Conservation (phyloP, 1,140 invertebrate genomes). For the Spodoptera frugiperda region DNA sequence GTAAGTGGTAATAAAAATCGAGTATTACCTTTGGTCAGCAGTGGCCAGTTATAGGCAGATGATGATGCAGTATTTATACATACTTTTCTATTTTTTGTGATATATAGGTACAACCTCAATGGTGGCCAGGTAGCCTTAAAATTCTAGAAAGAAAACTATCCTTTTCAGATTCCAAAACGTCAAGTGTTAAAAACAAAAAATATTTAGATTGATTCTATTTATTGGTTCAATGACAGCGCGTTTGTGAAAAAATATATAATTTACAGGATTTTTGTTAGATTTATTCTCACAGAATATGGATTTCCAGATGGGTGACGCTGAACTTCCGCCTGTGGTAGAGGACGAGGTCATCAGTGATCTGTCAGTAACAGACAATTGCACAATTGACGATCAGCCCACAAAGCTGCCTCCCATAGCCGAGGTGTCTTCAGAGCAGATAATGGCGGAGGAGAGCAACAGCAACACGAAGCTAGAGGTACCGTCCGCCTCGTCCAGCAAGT, state of each 20-base stretch:
- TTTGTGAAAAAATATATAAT: background rate
- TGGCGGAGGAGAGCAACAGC: background rate
- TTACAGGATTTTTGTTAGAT: too few relatives aligned
- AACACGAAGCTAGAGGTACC: background rate
- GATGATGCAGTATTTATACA: too few relatives aligned
- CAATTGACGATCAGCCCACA: background rate
- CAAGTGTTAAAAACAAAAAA: background rate
- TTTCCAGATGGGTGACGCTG: constrained; percentile 17
- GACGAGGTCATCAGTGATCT: background rate
- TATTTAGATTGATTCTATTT: background rate
- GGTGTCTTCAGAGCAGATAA: background rate
- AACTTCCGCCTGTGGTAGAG: background rate
- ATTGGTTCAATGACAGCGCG: constrained; percentile 6
- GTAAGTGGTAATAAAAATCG: too few relatives aligned
- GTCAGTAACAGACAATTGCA: background rate
- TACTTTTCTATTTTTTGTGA: too few relatives aligned
- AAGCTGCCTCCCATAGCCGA: background rate
- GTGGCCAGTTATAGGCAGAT: too few relatives aligned
- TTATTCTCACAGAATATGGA: constrained; percentile 7
- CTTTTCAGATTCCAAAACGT: background rate
- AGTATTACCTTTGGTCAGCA: too few relatives aligned
- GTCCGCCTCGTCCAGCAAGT: background rate
- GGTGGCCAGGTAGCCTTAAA: background rate
- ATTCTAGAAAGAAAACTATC: background rate
- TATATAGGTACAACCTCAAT: too few relatives aligned